Base-by-base conservation (phyloP, 2,888 invertebrate species). In the Drosophila fungiperda region DNA sequence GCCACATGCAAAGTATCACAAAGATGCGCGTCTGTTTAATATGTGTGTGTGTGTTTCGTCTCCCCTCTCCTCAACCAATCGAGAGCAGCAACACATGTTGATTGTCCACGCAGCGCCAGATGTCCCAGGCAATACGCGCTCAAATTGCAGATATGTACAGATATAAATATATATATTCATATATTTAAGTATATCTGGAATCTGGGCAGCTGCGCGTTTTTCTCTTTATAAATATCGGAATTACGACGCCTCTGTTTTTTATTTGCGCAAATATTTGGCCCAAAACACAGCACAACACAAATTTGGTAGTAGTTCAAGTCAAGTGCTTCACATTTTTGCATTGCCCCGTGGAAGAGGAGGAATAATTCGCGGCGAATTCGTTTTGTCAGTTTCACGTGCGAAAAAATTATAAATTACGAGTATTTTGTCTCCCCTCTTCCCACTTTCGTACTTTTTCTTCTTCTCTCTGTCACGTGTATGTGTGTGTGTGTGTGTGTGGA, bases 351-450 rank as follows among this genome's bases (percentile, higher is more conserved):
- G 38, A 36, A 33, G 49, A 45, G 45, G 45, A 53, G 33, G 53
- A 52, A 52, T 63, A 62, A 50, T 50, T 63, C 50, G 66, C 66
- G 55, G 60, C 60, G 61, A 58, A 72, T 66, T 67, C 54, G 65
- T 66, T 85, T 88, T 85, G 88, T 83, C 90, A 90, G 80, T 77
- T 90, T 82, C 90, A 88, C 87, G 90, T 87, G 87, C 83, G 76
- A 89, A 88, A 88, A 87, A 88, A 87, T 90, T 87, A 86, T 87
- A 83, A 87, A 87, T 90, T 87, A 89, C 80, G 89, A 53, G 38
- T 64, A 63, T 81, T 74, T 55, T 52, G 9, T 36, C 48, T 26
- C 15, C n/a, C 26, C 23, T 20, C n/a, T 20, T 33, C 53, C 3
- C 11, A 20, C 45, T 15, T 15, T 12, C 20, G 68, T 45, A 33